These are phyloP conservation scores for Erythrolamprus reginae DNA, from an alignment of 2,113 vertebrate genomes.

Conservation along the genomic window DNA sequence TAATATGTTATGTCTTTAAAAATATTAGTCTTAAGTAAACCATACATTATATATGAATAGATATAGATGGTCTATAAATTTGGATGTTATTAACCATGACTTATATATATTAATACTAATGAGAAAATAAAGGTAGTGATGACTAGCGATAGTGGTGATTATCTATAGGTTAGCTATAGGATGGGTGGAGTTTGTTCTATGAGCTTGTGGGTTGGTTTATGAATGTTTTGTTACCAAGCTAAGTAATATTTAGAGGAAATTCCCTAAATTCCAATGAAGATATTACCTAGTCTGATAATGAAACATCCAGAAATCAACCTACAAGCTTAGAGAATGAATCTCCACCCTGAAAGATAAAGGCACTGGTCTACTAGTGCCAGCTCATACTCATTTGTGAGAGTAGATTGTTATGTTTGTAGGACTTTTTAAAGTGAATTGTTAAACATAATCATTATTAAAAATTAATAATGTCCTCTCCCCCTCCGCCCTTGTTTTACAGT, in stretches of 20 bases:
- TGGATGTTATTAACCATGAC: neutral
- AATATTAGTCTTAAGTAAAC: neutral
- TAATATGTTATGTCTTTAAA: neutral
- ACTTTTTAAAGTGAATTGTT: neutral
- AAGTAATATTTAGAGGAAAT: neutral
- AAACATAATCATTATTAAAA: neutral
- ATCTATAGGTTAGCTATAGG: neutral
- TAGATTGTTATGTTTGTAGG: neutral
- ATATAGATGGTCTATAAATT: neutral
- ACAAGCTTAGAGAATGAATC: neutral
- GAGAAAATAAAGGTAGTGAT: neutral
- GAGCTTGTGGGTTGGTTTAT: neutral
- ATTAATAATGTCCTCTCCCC: neutral
- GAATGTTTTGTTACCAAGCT: neutral
- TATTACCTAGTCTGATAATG: neutral
- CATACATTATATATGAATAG: neutral
- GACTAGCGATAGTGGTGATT: neutral
- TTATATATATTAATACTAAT: neutral
- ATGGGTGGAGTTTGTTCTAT: neutral
- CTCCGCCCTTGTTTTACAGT: fast-evolving
- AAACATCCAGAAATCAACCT: neutral
- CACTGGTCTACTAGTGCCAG: neutral
- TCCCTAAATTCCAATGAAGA: neutral
- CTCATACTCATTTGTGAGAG: neutral
- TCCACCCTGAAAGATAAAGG: neutral